Base-by-base conservation (phyloP, 2,797 vertebrate species). In the Silurus lanzhouensis region DNA sequence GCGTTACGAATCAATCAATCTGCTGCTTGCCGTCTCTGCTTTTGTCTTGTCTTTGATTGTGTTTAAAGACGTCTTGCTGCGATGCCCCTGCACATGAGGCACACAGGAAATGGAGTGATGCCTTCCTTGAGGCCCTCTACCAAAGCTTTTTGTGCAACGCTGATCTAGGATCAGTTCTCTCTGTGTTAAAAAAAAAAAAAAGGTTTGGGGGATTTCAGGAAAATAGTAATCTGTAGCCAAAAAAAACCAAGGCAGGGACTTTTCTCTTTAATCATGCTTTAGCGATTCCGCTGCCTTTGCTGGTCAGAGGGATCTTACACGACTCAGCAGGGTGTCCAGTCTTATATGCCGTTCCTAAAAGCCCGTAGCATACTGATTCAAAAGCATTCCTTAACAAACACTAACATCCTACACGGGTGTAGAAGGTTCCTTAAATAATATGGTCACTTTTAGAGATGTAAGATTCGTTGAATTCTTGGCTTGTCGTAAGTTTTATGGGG, bases 41-140 rank as follows among this genome's bases (percentile, higher is more conserved):
- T 88, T 80, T 75, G 68, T 83, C 81, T 87, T 55, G 25, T 61
- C 70, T 85, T 83, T 52, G 13, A 46, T 61, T n/a, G 60, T 52
- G 76, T 83, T 88, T 61, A 90, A 88, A 88, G 84, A 27, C 46
- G 6, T 66, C 81, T 64, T 81, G 86, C 61, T 87, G 84, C 31
- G 81, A 84, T 67, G 83, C 46, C 64, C 85, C 71, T 80, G 76
- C 44, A 67, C 64, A 83, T 64, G 84, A 79, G 80, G 83, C 66
- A 78, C 66, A 85, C 74, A 87, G 86, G 87, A 88, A 86, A 81
- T 84, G 57, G 68, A 81, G 44, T 60, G 67, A 84, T 85, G 81
- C 83, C 61, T 82, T 84, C 67, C 67, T 72, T 76, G 87, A 87
- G 80, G 81, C 82, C 60, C 76, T 75, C 46, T 9, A 55, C 68